Evolutionary conservation across 2,797 vertebrate genomes (phyloP).

Genomic region (Malurus leucopterus): DNA sequence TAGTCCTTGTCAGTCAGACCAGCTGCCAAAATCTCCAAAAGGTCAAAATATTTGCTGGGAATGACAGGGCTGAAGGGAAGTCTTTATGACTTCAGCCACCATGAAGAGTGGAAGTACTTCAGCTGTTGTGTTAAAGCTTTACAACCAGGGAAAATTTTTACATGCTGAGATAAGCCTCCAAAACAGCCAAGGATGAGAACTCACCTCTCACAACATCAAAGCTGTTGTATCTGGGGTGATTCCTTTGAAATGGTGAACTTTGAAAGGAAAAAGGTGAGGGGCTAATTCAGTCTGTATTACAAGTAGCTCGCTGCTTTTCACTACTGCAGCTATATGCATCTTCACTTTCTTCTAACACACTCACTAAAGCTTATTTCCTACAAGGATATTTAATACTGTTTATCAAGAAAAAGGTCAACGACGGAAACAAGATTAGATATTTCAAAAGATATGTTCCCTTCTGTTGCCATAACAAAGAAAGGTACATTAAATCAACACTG

Average conservation of each 20-base stretch:
- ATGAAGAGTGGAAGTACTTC: neutral
- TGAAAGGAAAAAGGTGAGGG: neutral
- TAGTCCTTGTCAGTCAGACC: neutral
- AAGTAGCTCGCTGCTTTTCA: neutral
- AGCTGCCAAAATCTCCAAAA: neutral
- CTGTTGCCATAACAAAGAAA: conserved; percentile 31
- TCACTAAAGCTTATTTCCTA: conserved; percentile 7
- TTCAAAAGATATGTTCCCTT: neutral
- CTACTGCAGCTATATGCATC: neutral
- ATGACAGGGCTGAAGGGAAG: neutral
- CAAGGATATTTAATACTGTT: conserved; percentile 43
- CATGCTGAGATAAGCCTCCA: neutral
- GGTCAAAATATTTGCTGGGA: neutral
- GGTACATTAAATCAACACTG: neutral
- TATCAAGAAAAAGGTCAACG: conserved; percentile 1
- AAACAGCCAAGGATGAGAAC: neutral
- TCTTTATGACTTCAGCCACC: neutral
- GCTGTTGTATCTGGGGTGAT: neutral
- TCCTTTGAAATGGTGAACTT: neutral
- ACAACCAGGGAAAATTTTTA: neutral
- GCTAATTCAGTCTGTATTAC: neutral
- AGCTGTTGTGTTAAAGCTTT: neutral
- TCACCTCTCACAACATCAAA: neutral
- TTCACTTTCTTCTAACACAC: neutral
- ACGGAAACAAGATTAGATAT: conserved; percentile 16